These are phyloP conservation scores for Amphiprion clarkii DNA, from an alignment of 2,797 vertebrate species.

Conservation along the genomic window DNA sequence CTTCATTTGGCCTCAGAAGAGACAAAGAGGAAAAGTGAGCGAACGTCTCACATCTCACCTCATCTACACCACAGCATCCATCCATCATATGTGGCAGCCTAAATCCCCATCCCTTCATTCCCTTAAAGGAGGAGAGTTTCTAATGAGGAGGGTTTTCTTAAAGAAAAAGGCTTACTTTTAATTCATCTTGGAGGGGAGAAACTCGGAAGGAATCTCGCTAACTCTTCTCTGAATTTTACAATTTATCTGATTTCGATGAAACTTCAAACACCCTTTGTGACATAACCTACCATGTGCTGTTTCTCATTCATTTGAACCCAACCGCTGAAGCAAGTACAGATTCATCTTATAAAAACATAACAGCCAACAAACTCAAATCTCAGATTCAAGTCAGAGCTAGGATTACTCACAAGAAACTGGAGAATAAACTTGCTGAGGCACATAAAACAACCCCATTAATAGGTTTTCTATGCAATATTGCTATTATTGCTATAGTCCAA, in stretches of 20 bases:
- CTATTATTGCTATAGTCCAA: conserved; percentile 35
- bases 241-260: conserved; percentile 57
- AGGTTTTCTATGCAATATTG: conserved; percentile 13
- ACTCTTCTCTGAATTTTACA: conserved; percentile 56
- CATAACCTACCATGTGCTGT: conserved; percentile 53
- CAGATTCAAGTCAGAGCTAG: conserved; percentile 39
- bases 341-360: conserved; percentile 42
- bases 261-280: conserved; percentile 50
- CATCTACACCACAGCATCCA: conserved; percentile 77
- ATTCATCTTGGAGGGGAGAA: conserved; percentile 35
- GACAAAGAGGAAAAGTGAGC: conserved; percentile 72
- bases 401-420: conserved; percentile 26
- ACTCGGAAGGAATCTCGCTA: conserved; percentile 43
- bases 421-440: conserved; percentile 13
- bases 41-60: conserved; percentile 82
- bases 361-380: conserved; percentile 23
- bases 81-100: conserved; percentile 82
- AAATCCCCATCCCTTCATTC: conserved; percentile 73
- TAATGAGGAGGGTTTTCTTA: conserved; percentile 65
- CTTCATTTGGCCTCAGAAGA: conserved; percentile 82
- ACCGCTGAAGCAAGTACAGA: conserved; percentile 43
- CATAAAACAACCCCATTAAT: neutral
- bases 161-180: conserved; percentile 57
- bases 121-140: conserved; percentile 49
- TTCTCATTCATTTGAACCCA: conserved; percentile 40